Percentiles rank a stretch among this genome's conserved stretches.
Conservation (phyloP, 2,797 vertebrate species). For the Margarornis squamiger region DNA sequence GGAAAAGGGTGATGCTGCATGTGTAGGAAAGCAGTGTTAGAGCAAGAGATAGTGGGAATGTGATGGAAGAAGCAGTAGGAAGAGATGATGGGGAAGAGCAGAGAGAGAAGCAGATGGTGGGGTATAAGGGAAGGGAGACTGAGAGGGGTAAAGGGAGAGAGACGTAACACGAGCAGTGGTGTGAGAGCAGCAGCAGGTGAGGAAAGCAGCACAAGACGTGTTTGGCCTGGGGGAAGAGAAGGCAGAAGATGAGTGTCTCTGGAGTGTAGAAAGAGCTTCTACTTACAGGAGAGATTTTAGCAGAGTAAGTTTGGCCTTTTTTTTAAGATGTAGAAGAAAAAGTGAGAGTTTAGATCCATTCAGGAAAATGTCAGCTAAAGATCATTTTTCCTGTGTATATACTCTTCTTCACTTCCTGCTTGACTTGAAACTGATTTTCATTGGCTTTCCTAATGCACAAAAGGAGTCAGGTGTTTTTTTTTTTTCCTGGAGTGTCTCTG, state of each 20-base stretch:
- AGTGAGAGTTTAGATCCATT: not conserved
- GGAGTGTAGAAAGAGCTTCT: not conserved
- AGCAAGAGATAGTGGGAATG: not conserved
- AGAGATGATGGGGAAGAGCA: not conserved
- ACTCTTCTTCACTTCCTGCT: not conserved
- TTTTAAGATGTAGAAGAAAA: not conserved
- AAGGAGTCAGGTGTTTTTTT: not conserved
- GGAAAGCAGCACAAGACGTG: accelerated
- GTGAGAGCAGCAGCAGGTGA: not conserved
- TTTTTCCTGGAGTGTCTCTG: not conserved
- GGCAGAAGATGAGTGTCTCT: not conserved
- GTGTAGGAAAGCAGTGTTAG: not conserved
- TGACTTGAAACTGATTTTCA: not conserved
- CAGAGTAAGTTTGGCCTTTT: not conserved
- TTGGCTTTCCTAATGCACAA: not conserved
- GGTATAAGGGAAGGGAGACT: not conserved
- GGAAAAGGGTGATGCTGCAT: not conserved
- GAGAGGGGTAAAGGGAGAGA: not conserved
- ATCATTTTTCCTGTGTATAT: not conserved
- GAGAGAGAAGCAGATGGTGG: not conserved
- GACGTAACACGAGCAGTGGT: not conserved
- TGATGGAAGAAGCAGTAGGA: not conserved
- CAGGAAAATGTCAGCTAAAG: not conserved
- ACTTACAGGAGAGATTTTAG: not conserved
- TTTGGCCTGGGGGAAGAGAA: not conserved